Evolutionary conservation across 1,140 invertebrate genomes (phyloP).

Genomic region (Fopius arisanus): DNA sequence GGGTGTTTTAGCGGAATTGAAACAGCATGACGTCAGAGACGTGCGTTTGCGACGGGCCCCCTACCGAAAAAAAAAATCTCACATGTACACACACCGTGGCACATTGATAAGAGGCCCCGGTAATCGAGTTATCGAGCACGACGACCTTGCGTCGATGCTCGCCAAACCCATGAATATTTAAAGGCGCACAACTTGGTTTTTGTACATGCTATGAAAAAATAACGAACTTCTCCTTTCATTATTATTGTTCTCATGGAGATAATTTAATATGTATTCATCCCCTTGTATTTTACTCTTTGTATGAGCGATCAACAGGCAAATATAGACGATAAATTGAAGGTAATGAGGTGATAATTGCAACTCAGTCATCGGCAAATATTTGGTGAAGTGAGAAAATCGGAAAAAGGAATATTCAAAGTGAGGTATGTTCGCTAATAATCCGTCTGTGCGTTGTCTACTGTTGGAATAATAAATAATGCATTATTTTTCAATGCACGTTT

Average conservation of each 20-base stretch:
- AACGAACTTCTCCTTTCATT: background rate
- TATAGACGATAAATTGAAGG: background rate
- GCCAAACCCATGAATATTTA: slow-evolving; percentile 3
- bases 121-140: slow-evolving; percentile 12
- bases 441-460: slow-evolving; percentile 51
- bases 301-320: background rate
- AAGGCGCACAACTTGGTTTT: background rate
- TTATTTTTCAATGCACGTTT: slow-evolving; percentile 45
- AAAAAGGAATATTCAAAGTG: background rate
- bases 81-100: background rate
- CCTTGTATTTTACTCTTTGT: background rate
- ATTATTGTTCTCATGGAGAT: background rate
- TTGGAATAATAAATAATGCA: slow-evolving; percentile 52
- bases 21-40: background rate
- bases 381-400: background rate
- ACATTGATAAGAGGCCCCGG: slow-evolving; percentile 3
- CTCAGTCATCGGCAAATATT: background rate
- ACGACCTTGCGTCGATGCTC: background rate
- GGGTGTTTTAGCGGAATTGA: slow-evolving; percentile 7
- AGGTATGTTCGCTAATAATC: slow-evolving; percentile 31
- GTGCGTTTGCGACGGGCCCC: background rate
- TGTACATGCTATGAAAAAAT: background rate
- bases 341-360: background rate
- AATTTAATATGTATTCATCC: background rate
- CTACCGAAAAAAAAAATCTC: background rate